phyloP scores from a whole-genome alignment of 2,113 vertebrate genomes.

The Pygoscelis antarcticus region DNA sequence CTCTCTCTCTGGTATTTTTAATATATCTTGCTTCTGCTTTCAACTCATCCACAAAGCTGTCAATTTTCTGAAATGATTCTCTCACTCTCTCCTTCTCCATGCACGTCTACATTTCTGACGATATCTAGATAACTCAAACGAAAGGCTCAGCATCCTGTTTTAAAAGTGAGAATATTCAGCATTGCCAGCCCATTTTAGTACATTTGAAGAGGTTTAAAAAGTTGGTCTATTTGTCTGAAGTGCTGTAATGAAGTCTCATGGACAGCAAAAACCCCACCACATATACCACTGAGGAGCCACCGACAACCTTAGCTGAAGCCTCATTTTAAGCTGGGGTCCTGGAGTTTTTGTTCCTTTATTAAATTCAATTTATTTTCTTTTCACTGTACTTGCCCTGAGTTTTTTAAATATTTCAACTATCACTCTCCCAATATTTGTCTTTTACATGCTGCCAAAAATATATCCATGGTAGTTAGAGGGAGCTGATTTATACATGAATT shows the following conservation, averaged over 20 bases:
- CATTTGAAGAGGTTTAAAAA: not conserved
- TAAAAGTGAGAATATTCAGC: constrained; percentile 20
- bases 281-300: not conserved
- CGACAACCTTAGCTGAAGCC: not conserved
- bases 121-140: constrained; percentile 40
- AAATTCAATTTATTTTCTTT: not conserved
- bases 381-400: not conserved
- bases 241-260: constrained; percentile 17
- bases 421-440: not conserved
- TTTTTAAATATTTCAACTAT: not conserved
- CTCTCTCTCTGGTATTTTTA: constrained; percentile 59
- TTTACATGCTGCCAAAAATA: not conserved
- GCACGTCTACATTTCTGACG: constrained; percentile 46
- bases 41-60: constrained; percentile 63
- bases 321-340: not conserved
- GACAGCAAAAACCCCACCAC: not conserved
- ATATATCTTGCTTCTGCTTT: constrained; percentile 58
- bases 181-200: constrained; percentile 6
- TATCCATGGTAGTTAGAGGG: not conserved
- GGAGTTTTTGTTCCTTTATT: not conserved
- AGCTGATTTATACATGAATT: not conserved
- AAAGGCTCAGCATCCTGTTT: constrained; percentile 23
- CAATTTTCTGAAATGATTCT: constrained; percentile 60
- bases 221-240: not conserved
- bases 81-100: not conserved